A percentile compares a stretch with the other conserved stretches of the same genome.
phyloP scores from a whole-genome alignment of 2,888 invertebrate species.

The Siphlonurus alternatus region DNA sequence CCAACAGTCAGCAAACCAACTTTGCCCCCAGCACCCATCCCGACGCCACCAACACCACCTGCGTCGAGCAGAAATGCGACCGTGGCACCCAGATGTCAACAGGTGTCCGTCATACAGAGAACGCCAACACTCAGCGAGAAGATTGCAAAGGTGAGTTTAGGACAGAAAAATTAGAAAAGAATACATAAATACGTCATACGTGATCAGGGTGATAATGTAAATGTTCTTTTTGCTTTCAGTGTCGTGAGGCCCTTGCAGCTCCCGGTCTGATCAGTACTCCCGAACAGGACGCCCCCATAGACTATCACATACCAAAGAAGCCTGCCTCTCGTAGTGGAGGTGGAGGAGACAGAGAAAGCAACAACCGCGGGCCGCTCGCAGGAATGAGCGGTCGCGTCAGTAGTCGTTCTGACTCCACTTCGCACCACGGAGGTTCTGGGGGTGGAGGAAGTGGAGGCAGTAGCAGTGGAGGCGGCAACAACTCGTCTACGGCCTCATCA shows the following conservation, averaged over 20 bases:
- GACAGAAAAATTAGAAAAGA: too few relatives aligned
- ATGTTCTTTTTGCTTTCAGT: background rate
- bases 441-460: slow-evolving; percentile 32
- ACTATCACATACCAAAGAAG: slow-evolving; percentile 68
- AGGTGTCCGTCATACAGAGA: slow-evolving; percentile 66
- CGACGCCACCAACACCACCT: slow-evolving; percentile 34
- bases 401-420: slow-evolving; percentile 25
- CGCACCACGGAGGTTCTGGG: slow-evolving; percentile 25
- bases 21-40: slow-evolving; percentile 8
- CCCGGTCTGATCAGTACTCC: slow-evolving; percentile 23
- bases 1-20: slow-evolving; percentile 5
- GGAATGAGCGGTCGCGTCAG: slow-evolving; percentile 26
- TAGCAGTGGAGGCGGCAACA: slow-evolving; percentile 10
- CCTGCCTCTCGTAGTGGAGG: slow-evolving; percentile 22
- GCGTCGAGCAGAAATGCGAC: slow-evolving; percentile 34
- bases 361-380: slow-evolving; percentile 28
- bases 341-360: slow-evolving; percentile 16
- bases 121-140: slow-evolving; percentile 34
- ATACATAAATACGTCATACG: too few relatives aligned
- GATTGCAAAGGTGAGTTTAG: background rate
- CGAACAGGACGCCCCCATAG: slow-evolving; percentile 74
- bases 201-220: too few relatives aligned
- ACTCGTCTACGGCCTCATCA: slow-evolving; percentile 6
- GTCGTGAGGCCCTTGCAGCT: background rate
- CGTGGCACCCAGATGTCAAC: slow-evolving; percentile 47